Percentiles rank a stretch among this genome's conserved stretches.
phyloP scores from a whole-genome alignment of 2,113 vertebrate species.

The Trochalopteron elliotii region DNA sequence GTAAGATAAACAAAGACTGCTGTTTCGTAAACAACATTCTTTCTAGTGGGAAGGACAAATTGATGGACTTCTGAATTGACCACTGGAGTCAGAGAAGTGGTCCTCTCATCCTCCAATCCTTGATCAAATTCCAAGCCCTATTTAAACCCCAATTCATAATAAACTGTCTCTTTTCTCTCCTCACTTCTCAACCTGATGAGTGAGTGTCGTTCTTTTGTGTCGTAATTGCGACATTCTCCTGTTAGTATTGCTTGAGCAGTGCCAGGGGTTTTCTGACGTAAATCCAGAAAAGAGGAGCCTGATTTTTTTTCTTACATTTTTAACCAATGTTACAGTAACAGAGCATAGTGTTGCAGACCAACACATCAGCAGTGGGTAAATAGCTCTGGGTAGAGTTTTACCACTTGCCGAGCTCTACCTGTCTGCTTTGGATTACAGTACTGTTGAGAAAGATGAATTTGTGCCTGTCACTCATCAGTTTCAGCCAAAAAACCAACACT shows the following conservation, averaged over 20 bases:
- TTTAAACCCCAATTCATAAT: too few relatives aligned
- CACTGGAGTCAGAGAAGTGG: too few relatives aligned
- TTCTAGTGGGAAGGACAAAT: too few relatives aligned
- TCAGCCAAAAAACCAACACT: not conserved
- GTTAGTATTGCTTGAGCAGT: not conserved
- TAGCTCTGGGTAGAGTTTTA: not conserved
- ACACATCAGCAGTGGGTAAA: not conserved
- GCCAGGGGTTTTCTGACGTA: not conserved
- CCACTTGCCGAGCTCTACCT: not conserved
- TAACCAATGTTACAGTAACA: fast-evolving
- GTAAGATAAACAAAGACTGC: too few relatives aligned
- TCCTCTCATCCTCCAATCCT: too few relatives aligned
- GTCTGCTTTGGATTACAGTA: not conserved
- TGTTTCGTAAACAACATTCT: too few relatives aligned
- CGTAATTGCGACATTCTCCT: not conserved
- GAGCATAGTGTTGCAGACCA: not conserved
- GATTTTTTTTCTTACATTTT: not conserved
- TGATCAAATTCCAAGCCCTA: too few relatives aligned
- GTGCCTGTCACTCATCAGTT: not conserved
- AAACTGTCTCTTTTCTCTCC: too few relatives aligned
- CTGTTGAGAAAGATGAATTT: not conserved
- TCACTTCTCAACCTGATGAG: too few relatives aligned
- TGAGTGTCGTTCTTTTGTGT: too few relatives aligned
- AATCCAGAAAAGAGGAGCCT: not conserved
- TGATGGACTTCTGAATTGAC: too few relatives aligned